Evolutionary conservation across 1,140 invertebrate species (phyloP).

Genomic region (Wiebesia pumilae): DNA sequence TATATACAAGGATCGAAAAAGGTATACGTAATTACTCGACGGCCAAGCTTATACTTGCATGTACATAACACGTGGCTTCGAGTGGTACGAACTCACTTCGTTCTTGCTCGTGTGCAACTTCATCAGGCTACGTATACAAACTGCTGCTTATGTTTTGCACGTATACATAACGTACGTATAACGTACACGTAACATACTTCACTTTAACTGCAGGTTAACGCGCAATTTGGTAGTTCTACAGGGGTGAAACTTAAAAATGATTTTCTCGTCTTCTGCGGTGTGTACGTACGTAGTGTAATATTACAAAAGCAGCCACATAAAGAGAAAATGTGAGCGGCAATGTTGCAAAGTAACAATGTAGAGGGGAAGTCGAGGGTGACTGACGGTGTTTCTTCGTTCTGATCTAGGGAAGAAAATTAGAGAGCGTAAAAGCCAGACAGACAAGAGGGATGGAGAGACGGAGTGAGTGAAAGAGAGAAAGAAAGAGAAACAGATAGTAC

Average conservation of each 20-base stretch:
- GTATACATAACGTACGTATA: too few species aligned
- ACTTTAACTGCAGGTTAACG: background rate
- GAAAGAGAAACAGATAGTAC: background rate
- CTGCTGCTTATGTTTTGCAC: too few species aligned
- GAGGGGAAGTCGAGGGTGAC: conserved; percentile 13
- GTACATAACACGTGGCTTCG: background rate
- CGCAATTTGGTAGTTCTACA: background rate
- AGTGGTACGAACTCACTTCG: too few species aligned
- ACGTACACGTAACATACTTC: background rate
- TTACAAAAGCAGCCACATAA: background rate
- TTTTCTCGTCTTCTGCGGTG: background rate
- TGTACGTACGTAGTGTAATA: background rate
- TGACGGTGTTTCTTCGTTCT: conserved; percentile 4
- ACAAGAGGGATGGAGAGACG: background rate
- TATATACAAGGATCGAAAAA: background rate
- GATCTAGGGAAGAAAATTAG: conserved; percentile 27
- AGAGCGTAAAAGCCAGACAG: background rate
- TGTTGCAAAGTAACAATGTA: background rate
- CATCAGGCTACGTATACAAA: too few species aligned
- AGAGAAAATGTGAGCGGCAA: background rate
- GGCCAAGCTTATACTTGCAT: background rate
- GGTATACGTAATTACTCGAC: background rate
- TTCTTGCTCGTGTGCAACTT: too few species aligned
- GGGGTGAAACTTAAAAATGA: background rate
- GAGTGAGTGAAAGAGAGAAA: background rate